Evolutionary conservation across 2,113 vertebrate genomes (phyloP).

Genomic region (Varanus salvator): DNA sequence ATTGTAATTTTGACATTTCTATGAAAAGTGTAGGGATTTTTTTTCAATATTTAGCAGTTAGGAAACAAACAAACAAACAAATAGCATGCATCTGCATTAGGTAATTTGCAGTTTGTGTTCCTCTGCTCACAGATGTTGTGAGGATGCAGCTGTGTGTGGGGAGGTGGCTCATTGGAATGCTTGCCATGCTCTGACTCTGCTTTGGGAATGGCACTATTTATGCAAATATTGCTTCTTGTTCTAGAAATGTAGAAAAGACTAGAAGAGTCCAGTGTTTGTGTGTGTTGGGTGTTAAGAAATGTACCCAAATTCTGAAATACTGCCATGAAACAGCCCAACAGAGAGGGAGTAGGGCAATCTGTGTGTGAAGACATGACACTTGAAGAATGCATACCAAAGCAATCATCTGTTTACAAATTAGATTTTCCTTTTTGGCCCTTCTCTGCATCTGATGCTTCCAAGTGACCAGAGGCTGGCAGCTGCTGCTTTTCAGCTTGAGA

Average conservation of each 20-base stretch:
- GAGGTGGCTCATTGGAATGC: neutral
- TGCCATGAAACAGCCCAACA: neutral
- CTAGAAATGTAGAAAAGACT: neutral
- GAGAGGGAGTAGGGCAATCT: no score
- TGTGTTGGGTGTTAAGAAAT: neutral
- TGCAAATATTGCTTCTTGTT: neutral
- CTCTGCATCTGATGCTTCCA: neutral
- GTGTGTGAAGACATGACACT: neutral
- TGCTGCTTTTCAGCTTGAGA: constrained; percentile 2
- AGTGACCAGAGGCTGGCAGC: neutral
- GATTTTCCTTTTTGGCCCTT: neutral
- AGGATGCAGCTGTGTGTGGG: neutral
- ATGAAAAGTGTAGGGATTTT: no score
- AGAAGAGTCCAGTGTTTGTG: neutral
- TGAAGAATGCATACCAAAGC: neutral
- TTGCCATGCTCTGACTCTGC: neutral
- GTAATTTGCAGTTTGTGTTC: neutral
- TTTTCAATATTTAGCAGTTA: no score
- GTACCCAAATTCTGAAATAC: neutral
- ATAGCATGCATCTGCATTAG: neutral
- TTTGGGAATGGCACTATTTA: neutral
- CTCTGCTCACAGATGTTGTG: neutral
- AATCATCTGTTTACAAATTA: constrained; percentile 2
- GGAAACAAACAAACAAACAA: no score
- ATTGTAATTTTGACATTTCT: no score